Evolutionary conservation across 2,113 vertebrate species (phyloP).

Genomic region (Ia io): DNA sequence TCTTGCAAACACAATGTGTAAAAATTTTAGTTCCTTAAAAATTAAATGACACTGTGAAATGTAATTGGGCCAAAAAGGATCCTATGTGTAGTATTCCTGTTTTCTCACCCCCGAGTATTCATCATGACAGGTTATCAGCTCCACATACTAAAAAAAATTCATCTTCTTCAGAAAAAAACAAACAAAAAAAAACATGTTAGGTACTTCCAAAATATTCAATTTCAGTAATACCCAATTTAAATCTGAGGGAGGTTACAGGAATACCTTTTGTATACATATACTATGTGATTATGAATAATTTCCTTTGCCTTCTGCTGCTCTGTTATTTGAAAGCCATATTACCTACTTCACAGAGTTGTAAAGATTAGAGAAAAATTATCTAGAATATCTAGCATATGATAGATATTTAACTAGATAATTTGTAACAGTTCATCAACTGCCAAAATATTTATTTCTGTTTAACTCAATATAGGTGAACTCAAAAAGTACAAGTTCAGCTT

Average conservation of each 20-base stretch:
- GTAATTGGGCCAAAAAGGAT: slow-evolving; percentile 50
- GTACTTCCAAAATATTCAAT: background rate
- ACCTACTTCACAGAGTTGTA: background rate
- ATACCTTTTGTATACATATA: background rate
- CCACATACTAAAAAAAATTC: background rate
- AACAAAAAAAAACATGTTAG: background rate
- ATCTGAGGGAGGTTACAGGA: background rate
- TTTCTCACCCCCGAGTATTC: background rate
- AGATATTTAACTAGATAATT: background rate
- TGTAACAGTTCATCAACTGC: background rate
- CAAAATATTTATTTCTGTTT: slow-evolving; percentile 1
- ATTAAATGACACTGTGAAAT: slow-evolving; percentile 44
- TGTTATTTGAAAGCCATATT: background rate
- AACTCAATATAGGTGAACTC: background rate
- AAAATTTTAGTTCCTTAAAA: slow-evolving; percentile 71
- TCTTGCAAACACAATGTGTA: slow-evolving; percentile 61
- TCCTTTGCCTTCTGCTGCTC: background rate
- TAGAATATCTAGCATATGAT: background rate
- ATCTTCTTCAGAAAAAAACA: background rate
- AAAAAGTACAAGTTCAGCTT: background rate
- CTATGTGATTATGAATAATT: background rate
- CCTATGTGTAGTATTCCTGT: slow-evolving; percentile 23
- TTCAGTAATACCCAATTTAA: background rate
- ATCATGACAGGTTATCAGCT: slow-evolving; percentile 14
- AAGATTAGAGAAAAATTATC: background rate